Base-by-base conservation (phyloP, 2,797 vertebrate species). In the Gymnopithys bicolor region DNA sequence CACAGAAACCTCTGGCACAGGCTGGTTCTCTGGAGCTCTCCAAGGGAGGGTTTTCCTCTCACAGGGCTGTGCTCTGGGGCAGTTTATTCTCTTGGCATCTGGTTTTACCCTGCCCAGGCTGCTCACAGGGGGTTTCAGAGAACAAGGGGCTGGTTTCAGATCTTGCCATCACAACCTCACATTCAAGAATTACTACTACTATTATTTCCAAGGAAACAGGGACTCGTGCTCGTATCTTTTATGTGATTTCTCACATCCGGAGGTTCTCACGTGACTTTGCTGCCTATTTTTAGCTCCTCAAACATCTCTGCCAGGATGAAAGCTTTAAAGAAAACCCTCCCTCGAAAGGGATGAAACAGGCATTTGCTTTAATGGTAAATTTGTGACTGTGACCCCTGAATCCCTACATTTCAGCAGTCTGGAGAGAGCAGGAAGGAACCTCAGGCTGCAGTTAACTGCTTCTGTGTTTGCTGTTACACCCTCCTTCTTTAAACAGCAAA, bases 191-290 rank as follows among this genome's bases (percentile, higher is more conserved):
- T 97, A 97, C 96, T 97, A 97, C 95, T 96, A 96, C 92, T 97
- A 95, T 87, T 96, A 97, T 97, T 97, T 97, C 97, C 96, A 97
- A 97, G 96, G 97, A 96, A 97, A 97, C 97, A 28, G 93, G 87
- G 92, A 91, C 94, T 93, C 85, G 66, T 5, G 3, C 91, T 93
- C 74, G 0, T 95, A 96, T 95, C 96, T 97, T 97, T 97, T 96
- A 96, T 97, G 94, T 93, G 95, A 93, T 96, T 96, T 96, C 94
- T 97, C 96, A 93, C 95, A 96, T 96, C 90, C 90, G 91, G 93
- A 97, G 96, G 79, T 96, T 96, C 95, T 82, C 96, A 96, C 93
- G 90, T 97, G 97, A 96, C 88, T 87, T 95, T 75, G 92, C 92
- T 94, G 94, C 94, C 96, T 97, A 97, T 97, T 97, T 97, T 97